A percentile compares a stretch with the other conserved stretches of the same genome.
phyloP scores from a whole-genome alignment of 2,888 invertebrate species.

The Caenorhabditis angaria region DNA sequence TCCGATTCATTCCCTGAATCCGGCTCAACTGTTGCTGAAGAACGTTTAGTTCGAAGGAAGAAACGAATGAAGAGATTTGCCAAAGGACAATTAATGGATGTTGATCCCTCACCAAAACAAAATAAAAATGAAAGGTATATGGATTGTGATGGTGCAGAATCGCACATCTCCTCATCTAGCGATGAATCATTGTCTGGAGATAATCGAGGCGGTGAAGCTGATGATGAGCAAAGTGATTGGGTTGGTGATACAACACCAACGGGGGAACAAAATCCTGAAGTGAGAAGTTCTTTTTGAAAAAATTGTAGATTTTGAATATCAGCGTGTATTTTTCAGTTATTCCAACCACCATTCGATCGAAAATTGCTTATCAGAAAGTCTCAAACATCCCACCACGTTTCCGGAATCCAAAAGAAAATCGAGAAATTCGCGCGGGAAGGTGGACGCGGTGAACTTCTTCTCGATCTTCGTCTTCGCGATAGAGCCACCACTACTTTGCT shows the following conservation, averaged over 20 bases:
- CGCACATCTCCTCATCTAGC: conserved; percentile 52
- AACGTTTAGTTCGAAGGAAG: conserved; percentile 22
- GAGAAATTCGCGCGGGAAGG: conserved; percentile 46
- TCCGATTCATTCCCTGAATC: conserved; percentile 57
- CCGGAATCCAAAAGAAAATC: conserved; percentile 37
- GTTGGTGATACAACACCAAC: conserved; percentile 49
- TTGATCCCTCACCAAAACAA: conserved; percentile 34
- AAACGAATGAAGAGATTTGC: conserved; percentile 18
- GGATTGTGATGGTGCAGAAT: conserved; percentile 52
- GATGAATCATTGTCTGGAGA: conserved; percentile 33
- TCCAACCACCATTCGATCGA: conserved; percentile 29
- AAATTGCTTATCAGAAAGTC: conserved; percentile 23
- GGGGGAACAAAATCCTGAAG: conserved; percentile 3
- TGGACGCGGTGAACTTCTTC: conserved; percentile 40
- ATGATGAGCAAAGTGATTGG: conserved; percentile 69
- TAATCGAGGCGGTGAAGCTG: conserved; percentile 48
- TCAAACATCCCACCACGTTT: conserved; percentile 20
- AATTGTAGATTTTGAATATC: not conserved
- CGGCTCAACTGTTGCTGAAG: conserved; percentile 22
- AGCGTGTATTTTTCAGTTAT: not conserved
- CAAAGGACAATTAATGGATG: conserved; percentile 40
- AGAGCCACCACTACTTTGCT: conserved; percentile 46
- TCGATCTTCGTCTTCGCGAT: conserved; percentile 49
- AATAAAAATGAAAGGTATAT: conserved; percentile 14
- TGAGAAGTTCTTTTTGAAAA: not conserved